phyloP scores from a whole-genome alignment of 2,113 vertebrate species.

The Heterochromis multidens region DNA sequence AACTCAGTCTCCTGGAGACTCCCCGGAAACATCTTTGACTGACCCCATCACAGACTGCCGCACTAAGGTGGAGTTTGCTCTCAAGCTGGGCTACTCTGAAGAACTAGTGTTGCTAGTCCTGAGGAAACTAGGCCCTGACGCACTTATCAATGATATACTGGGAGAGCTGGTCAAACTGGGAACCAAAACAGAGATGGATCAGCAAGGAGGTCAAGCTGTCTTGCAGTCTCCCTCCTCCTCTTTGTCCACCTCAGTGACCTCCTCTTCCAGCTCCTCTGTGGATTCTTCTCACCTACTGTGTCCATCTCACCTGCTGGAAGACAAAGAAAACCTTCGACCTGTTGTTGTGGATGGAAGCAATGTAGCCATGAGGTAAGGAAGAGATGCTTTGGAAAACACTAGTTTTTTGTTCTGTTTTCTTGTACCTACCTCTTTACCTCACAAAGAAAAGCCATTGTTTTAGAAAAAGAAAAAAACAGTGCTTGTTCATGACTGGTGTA shows the following conservation, averaged over 20 bases:
- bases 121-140: constrained; percentile 89
- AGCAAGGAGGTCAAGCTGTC: constrained; percentile 58
- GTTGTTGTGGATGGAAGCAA: constrained; percentile 96
- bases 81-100: constrained; percentile 94
- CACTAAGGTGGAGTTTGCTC: constrained; percentile 94
- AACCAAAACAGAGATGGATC: constrained; percentile 86
- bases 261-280: constrained; percentile 52
- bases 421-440: background rate
- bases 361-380: constrained; percentile 92
- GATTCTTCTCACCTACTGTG: constrained; percentile 83
- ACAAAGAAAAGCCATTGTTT: background rate
- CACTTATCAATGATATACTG: constrained; percentile 95
- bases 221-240: constrained; percentile 72
- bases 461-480: background rate
- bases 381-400: background rate
- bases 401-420: background rate
- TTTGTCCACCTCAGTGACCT: constrained; percentile 51
- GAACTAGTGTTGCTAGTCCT: constrained; percentile 92
- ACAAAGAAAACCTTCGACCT: constrained; percentile 91
- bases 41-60: constrained; percentile 84
- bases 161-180: constrained; percentile 97
- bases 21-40: constrained; percentile 49
- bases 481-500: background rate
- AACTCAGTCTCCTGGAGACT: constrained; percentile 62
- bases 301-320: constrained; percentile 78